Base-by-base conservation (phyloP, 2,797 vertebrate species). In the Sebastes itinus region DNA sequence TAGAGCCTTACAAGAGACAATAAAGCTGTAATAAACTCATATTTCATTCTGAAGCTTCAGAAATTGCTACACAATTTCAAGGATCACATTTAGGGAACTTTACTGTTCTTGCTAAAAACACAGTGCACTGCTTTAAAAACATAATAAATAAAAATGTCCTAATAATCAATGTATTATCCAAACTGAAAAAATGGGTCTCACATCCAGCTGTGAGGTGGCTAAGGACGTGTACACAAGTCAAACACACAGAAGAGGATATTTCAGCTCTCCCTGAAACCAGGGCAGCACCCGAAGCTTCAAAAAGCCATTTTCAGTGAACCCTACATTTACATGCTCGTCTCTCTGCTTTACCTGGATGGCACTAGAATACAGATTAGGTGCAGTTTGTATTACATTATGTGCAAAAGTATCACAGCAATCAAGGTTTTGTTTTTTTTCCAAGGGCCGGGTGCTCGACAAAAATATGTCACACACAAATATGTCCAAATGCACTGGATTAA, bases 351-450 rank as follows among this genome's bases (percentile, higher is more conserved):
- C 28, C 67, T 68, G 72, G 20, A 81, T 81, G 78, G 33, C 33
- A 65, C 52, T 68, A 59, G 88, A 90, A 91, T 87, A 85, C 75
- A 81, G 63, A 91, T 85, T 2, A 78, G 70, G 28, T 49, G 54
- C 72, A 25, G 27, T 56, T 75, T 18, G 23, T 65, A 72, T 61
- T 75, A 77, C 22, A 80, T 54, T 16, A 66, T 79, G 54, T 63
- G 72, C 46, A 60, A 62, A 61, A 60, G 38, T 70, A 68, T n/a
- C 27, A 71, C 4, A 42, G 61, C 18, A 81, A 71, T 81, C 70
- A 77, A 59, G 25, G 5, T 72, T 49, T 2, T 1, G 4, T 38
- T 62, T 33, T 72, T 12, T 35, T 42, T 52, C 2, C 2, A 5
- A 28, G 20, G 64, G 12, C 30, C 18, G 2, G 55, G 49, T 61